Evolutionary conservation across 2,888 invertebrate species (phyloP).

Genomic region (Acrobeloides nanus): DNA sequence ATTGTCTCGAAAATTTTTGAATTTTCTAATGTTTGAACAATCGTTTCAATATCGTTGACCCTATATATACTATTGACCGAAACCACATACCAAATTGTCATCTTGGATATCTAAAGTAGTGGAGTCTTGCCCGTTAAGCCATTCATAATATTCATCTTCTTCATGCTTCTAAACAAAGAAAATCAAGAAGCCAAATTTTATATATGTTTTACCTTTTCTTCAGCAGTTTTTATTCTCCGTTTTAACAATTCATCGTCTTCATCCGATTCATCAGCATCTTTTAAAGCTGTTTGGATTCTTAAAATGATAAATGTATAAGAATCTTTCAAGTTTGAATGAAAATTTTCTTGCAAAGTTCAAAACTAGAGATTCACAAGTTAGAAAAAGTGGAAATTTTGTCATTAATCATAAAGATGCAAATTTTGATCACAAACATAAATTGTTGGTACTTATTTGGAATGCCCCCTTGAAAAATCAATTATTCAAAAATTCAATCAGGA

Average conservation of each 20-base stretch:
- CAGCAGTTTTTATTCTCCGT: conserved; percentile 49
- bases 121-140: conserved; percentile 74
- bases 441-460: no score
- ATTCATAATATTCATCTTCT: conserved; percentile 67
- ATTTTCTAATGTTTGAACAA: no score
- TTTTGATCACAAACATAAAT: no score
- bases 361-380: neutral
- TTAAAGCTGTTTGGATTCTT: conserved; percentile 36
- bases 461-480: no score
- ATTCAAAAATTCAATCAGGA: no score
- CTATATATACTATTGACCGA: neutral
- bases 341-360: conserved; percentile 8
- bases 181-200: neutral
- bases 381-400: no score
- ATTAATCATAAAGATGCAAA: no score
- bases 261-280: conserved; percentile 55
- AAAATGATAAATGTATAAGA: conserved; percentile 6
- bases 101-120: conserved; percentile 55
- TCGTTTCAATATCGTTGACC: no score
- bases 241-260: conserved; percentile 56
- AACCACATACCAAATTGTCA: conserved; percentile 22
- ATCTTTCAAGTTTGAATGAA: neutral
- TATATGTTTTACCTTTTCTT: conserved; percentile 46
- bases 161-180: conserved; percentile 38
- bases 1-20: no score